Conservation (phyloP, 2,888 invertebrate species). For the Synergus gifuensis region DNA sequence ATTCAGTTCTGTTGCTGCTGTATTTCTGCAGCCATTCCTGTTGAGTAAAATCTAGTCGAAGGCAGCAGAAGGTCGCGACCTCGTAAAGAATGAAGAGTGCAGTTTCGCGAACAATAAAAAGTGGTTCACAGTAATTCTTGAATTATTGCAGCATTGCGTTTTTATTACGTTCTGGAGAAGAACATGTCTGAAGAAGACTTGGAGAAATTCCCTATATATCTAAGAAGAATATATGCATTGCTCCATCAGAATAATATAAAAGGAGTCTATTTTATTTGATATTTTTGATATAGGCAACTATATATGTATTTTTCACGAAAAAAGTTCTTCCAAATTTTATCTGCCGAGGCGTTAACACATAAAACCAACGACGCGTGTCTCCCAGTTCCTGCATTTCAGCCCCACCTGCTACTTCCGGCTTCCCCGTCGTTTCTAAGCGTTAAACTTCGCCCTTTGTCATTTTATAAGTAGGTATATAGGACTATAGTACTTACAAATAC, state of each 20-base stretch:
- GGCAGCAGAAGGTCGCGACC: slow-evolving; percentile 20
- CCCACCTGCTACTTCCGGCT: slow-evolving; percentile 64
- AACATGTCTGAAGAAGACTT: background rate
- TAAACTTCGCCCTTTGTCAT: slow-evolving; percentile 17
- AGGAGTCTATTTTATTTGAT: background rate
- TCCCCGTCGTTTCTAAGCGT: slow-evolving; percentile 44
- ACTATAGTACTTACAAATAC: background rate
- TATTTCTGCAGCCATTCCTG: background rate
- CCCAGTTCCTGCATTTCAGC: slow-evolving; percentile 58
- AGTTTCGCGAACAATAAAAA: slow-evolving; percentile 14
- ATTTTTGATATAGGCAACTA: background rate
- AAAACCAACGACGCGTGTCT: slow-evolving; percentile 54
- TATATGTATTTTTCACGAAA: background rate
- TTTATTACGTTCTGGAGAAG: background rate
- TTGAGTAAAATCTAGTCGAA: slow-evolving; percentile 9
- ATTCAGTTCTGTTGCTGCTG: background rate
- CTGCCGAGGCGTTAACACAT: slow-evolving; percentile 10
- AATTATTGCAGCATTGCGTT: background rate
- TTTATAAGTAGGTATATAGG: slow-evolving; percentile 22
- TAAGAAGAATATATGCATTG: too few relatives aligned
- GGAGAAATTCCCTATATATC: too few relatives aligned
- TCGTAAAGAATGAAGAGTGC: slow-evolving; percentile 12
- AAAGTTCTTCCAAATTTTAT: slow-evolving; percentile 7
- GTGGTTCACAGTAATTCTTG: slow-evolving; percentile 4
- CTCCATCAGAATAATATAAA: too few relatives aligned